Percentiles rank a stretch among this genome's conserved stretches.
These are phyloP conservation scores for Synergus umbraculus DNA, from an alignment of 2,888 invertebrate species.

Conservation along the genomic window DNA sequence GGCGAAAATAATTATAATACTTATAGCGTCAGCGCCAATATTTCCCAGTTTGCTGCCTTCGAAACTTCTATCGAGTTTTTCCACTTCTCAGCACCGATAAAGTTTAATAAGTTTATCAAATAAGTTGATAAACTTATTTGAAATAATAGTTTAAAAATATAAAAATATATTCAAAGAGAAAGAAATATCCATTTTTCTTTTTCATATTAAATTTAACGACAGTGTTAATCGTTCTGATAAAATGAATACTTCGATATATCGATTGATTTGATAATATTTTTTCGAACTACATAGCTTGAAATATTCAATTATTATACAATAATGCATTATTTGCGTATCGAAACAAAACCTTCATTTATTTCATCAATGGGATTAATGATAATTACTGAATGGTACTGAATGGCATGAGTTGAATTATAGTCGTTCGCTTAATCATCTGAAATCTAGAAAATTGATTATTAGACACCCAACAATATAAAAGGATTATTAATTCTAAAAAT, in stretches of 20 bases:
- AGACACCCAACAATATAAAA: background rate
- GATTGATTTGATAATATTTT: background rate
- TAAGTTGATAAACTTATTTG: too few relatives aligned
- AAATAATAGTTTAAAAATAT: background rate
- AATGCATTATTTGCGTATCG: background rate
- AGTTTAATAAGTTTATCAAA: too few relatives aligned
- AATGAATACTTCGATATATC: background rate
- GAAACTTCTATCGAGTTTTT: constrained; percentile 17
- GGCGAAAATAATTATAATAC: constrained; percentile 22
- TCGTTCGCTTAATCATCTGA: background rate
- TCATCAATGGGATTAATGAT: background rate
- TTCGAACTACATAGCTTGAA: background rate
- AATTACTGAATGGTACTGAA: background rate
- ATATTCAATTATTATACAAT: background rate
- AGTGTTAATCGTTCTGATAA: background rate
- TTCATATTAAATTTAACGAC: background rate
- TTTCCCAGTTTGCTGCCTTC: background rate
- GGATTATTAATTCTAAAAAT: too few relatives aligned
- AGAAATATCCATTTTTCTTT: too few relatives aligned
- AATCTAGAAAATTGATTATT: background rate
- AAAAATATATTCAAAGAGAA: too few relatives aligned
- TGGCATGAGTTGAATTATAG: background rate
- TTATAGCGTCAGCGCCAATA: background rate
- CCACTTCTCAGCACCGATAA: background rate
- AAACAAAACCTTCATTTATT: background rate